Conservation (phyloP, 2,888 invertebrate species). For the Eupeodes latifasciatus region DNA sequence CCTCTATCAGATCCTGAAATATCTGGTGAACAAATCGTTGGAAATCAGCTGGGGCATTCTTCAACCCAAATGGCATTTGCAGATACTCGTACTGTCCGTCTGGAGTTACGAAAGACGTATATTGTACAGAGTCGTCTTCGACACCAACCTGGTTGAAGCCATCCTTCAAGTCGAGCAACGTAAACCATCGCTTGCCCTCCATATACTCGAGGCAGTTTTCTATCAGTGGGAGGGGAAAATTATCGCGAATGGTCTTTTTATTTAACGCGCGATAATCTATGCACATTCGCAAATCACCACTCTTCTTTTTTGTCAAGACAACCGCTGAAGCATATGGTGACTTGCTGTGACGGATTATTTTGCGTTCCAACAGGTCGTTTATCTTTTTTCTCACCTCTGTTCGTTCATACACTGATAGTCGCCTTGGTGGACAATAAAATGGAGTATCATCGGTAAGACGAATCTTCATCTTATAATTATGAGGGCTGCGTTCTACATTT, state of each 20-base stretch:
- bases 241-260: conserved; percentile 60
- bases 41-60: no score
- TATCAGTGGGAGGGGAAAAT: conserved; percentile 47
- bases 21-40: neutral
- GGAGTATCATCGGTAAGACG: no score
- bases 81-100: conserved; percentile 30
- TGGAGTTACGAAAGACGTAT: conserved; percentile 48
- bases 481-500: conserved; percentile 12
- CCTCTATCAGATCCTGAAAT: conserved; percentile 3
- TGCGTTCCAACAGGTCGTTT: conserved; percentile 51
- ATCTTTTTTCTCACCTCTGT: conserved; percentile 57
- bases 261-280: conserved; percentile 50
- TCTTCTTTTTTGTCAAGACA: conserved; percentile 61
- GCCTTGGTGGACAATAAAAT: neutral
- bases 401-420: conserved; percentile 27
- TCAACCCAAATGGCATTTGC: no score
- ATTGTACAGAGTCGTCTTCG: conserved; percentile 64
- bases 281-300: conserved; percentile 35
- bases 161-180: conserved; percentile 56
- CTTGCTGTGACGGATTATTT: conserved; percentile 60
- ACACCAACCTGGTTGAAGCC: conserved; percentile 68
- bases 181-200: conserved; percentile 71
- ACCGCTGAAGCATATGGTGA: conserved; percentile 67
- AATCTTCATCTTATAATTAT: neutral
- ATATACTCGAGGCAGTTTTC: conserved; percentile 50